Evolutionary conservation across 2,797 vertebrate genomes (phyloP).

Genomic region (Anguilla pacifica): DNA sequence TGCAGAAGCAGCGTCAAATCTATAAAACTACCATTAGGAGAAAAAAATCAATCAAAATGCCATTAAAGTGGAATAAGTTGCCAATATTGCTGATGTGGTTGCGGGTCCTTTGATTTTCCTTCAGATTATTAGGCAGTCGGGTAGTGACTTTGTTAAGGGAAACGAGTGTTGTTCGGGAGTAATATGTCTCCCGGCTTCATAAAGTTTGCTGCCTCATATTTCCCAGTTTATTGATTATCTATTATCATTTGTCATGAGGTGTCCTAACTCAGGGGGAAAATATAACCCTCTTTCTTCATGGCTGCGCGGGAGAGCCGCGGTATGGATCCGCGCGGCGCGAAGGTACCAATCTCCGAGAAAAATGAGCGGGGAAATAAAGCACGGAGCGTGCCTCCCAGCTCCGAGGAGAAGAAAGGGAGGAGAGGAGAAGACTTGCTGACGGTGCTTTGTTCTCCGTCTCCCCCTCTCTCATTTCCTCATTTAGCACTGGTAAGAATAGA

Average conservation of each 20-base stretch:
- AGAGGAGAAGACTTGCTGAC: slow-evolving; percentile 76
- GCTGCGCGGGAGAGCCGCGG: slow-evolving; percentile 79
- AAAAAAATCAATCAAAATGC: slow-evolving; percentile 99
- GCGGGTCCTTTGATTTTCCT: slow-evolving; percentile 99
- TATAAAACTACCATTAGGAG: slow-evolving; percentile 99
- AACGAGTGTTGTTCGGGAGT: slow-evolving; percentile 99
- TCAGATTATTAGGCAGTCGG: slow-evolving; percentile 99
- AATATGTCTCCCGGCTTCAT: slow-evolving; percentile 99
- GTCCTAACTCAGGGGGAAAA: slow-evolving; percentile 99
- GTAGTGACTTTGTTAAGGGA: slow-evolving; percentile 99
- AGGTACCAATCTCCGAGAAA: slow-evolving; percentile 98
- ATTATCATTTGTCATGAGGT: slow-evolving; percentile 99
- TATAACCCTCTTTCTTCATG: slow-evolving; percentile 96
- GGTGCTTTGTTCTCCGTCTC: slow-evolving; percentile 84
- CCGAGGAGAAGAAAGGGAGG: slow-evolving; percentile 79
- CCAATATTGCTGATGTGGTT: slow-evolving; percentile 99
- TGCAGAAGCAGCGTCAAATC: slow-evolving; percentile 99
- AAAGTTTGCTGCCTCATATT: slow-evolving; percentile 99
- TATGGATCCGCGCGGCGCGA: slow-evolving; percentile 95
- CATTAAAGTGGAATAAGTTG: slow-evolving; percentile 99
- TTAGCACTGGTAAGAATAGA: slow-evolving; percentile 71
- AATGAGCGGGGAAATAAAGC: slow-evolving; percentile 96
- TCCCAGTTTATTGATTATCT: slow-evolving; percentile 99
- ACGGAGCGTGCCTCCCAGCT: slow-evolving; percentile 86
- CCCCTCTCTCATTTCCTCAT: slow-evolving; percentile 63